These are phyloP conservation scores for Hypena proboscidalis DNA, from an alignment of 2,888 invertebrate species.

Conservation along the genomic window DNA sequence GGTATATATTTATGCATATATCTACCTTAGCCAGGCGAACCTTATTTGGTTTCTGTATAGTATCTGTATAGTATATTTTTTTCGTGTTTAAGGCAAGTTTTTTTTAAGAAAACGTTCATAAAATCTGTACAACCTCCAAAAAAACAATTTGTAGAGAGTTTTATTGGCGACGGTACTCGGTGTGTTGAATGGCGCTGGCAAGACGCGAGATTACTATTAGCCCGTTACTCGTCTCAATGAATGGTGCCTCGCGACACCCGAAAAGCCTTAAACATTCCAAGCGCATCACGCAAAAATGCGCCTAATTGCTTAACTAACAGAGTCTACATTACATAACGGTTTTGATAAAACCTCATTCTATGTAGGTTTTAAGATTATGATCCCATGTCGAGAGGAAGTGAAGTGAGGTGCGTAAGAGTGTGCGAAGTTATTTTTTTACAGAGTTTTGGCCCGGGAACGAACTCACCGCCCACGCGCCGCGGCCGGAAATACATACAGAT, in stretches of 20 bases:
- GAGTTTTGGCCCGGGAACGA: constrained; percentile 59
- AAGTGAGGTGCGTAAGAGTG: constrained; percentile 68
- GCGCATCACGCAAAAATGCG: constrained; percentile 48
- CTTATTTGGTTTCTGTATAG: no score
- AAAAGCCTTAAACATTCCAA: constrained; percentile 60
- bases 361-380: constrained; percentile 59
- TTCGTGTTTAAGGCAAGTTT: no score
- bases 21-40: no score
- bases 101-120: no score
- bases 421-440: constrained; percentile 63
- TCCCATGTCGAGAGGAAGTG: constrained; percentile 58
- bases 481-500: constrained; percentile 78
- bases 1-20: no score
- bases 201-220: constrained; percentile 79
- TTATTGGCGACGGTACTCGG: constrained; percentile 60
- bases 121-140: no score
- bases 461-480: constrained; percentile 70
- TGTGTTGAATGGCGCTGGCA: constrained; percentile 78
- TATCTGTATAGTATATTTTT: no score
- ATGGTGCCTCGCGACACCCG: constrained; percentile 71
- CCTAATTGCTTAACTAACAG: constrained; percentile 45
- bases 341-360: constrained; percentile 45
- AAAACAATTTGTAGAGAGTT: constrained; percentile 33
- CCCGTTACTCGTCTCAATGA: constrained; percentile 83
- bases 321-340: constrained; percentile 41